Evolutionary conservation across 2,797 vertebrate species (phyloP).

Genomic region (Paguma larvata): DNA sequence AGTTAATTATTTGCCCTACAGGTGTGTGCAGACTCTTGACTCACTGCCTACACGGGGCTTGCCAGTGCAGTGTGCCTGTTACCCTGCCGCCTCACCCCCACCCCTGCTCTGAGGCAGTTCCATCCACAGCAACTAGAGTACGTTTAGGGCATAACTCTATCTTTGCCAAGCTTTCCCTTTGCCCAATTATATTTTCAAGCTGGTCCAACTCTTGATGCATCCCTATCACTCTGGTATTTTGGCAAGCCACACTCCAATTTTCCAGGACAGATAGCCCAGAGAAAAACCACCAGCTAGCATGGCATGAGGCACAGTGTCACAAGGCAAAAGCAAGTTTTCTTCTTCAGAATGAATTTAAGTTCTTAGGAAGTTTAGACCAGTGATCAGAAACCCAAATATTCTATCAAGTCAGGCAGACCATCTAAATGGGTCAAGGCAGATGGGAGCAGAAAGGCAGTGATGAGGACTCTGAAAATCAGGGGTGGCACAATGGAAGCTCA

Average conservation of each 20-base stretch:
- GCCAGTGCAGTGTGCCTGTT: background rate
- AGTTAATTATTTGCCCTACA: conserved; percentile 83
- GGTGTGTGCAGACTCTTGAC: conserved; percentile 66
- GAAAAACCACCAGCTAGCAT: background rate
- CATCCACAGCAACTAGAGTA: background rate
- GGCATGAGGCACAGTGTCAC: background rate
- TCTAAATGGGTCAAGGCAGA: background rate
- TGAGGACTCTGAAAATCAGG: background rate
- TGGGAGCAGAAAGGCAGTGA: background rate
- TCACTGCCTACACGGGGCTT: background rate
- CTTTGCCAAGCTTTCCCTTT: background rate
- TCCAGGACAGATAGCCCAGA: background rate
- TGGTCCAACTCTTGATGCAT: background rate
- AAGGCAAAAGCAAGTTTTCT: background rate
- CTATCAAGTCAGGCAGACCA: background rate
- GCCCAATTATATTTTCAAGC: background rate
- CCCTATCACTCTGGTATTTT: rapidly evolving
- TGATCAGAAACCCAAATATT: background rate
- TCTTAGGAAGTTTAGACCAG: background rate
- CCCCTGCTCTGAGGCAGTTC: background rate
- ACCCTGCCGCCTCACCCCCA: rapidly evolving
- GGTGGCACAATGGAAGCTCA: background rate
- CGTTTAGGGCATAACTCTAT: background rate
- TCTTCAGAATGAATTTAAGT: background rate
- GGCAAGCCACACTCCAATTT: background rate